These are phyloP conservation scores for Gobiocypris rarus DNA, from an alignment of 2,113 vertebrate genomes.

Conservation along the genomic window DNA sequence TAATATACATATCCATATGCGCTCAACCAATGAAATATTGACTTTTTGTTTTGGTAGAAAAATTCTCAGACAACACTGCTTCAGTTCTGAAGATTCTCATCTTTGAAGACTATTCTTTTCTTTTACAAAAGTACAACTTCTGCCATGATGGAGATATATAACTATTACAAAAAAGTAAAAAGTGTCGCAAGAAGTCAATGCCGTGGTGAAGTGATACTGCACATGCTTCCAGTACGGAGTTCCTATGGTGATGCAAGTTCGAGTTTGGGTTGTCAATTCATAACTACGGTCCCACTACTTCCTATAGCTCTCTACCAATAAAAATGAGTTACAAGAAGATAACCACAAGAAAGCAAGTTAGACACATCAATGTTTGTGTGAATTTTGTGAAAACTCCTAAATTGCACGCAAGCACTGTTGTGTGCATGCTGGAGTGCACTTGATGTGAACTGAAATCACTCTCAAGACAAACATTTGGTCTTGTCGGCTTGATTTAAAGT, in stretches of 20 bases:
- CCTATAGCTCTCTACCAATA: background rate
- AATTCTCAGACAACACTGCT: too few species aligned
- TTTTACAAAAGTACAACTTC: too few species aligned
- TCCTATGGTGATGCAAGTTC: background rate
- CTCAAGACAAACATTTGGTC: slow-evolving; percentile 49
- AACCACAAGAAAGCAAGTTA: background rate
- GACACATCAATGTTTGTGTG: background rate
- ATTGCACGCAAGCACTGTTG: slow-evolving; percentile 14
- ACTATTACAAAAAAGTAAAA: background rate
- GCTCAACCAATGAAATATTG: too few species aligned
- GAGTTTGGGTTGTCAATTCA: background rate
- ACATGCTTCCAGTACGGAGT: background rate
- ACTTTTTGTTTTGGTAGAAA: too few species aligned
- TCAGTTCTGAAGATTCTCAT: too few species aligned
- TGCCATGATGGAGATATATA: too few species aligned
- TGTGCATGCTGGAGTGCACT: background rate
- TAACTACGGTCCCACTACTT: background rate
- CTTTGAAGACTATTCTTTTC: too few species aligned
- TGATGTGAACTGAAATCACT: slow-evolving; percentile 49
- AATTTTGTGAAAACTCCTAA: background rate
- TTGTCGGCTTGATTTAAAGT: slow-evolving; percentile 47
- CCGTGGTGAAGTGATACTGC: background rate
- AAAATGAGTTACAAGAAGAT: background rate
- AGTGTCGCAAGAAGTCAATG: background rate
- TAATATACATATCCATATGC: too few species aligned